Evolutionary conservation across 2,888 invertebrate species (phyloP).

Genomic region (Lithodes maja): DNA sequence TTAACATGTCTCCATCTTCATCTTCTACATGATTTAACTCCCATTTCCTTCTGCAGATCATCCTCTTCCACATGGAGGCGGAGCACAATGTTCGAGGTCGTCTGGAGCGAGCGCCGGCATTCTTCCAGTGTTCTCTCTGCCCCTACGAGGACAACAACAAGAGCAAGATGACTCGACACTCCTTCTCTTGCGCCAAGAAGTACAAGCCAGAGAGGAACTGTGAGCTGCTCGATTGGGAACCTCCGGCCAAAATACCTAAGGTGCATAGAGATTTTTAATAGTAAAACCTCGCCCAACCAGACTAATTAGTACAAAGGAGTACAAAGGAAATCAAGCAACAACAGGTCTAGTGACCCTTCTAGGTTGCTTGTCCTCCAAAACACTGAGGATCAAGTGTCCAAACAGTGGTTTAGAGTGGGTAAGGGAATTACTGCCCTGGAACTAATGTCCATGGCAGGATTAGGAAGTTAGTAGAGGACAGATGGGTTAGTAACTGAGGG

Average conservation of each 20-base stretch:
- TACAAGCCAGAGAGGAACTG: conserved; percentile 90
- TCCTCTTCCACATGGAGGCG: conserved; percentile 92
- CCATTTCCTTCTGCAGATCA: conserved; percentile 78
- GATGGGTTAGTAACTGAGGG: too few species aligned
- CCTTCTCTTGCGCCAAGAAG: conserved; percentile 90
- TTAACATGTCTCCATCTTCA: too few species aligned
- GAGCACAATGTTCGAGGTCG: conserved; percentile 89
- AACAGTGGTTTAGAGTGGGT: too few species aligned
- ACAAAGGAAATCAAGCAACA: too few species aligned
- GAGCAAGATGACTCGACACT: conserved; percentile 90
- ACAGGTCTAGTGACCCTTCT: too few species aligned
- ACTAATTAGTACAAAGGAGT: too few species aligned
- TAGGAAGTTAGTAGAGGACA: too few species aligned
- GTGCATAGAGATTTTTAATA: conserved; percentile 22
- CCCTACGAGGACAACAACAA: conserved; percentile 96
- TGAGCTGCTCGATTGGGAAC: conserved; percentile 89
- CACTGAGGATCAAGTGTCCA: too few species aligned
- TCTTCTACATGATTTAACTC: too few species aligned
- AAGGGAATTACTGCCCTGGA: too few species aligned
- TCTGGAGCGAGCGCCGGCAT: conserved; percentile 88
- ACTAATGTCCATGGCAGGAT: too few species aligned
- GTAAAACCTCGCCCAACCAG: not conserved
- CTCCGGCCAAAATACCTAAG: conserved; percentile 93
- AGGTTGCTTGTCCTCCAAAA: too few species aligned
- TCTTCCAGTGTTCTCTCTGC: conserved; percentile 94